Conservation (phyloP, 2,113 vertebrate species). For the Megaceryle maxima region DNA sequence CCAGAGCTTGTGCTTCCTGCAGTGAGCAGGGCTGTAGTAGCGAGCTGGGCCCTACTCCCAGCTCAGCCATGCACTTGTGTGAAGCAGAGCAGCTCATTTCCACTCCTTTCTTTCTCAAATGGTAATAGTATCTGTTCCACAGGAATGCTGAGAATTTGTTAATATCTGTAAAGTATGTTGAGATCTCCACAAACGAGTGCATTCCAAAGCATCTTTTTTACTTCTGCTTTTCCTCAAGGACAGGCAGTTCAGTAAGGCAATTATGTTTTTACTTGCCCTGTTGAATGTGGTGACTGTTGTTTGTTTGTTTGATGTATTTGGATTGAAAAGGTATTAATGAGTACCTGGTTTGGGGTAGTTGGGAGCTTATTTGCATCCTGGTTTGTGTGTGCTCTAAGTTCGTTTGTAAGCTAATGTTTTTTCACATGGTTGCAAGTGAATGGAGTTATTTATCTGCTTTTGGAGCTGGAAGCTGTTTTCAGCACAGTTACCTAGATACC, state of each 20-base stretch:
- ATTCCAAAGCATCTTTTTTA: background rate
- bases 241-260: background rate
- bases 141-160: slow-evolving; percentile 33
- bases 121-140: background rate
- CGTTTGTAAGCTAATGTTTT: background rate
- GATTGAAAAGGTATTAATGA: background rate
- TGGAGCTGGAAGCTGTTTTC: background rate
- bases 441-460: background rate
- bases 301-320: background rate
- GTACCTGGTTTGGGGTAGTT: background rate
- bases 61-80: background rate
- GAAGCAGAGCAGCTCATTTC: background rate
- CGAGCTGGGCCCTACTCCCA: background rate
- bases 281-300: background rate
- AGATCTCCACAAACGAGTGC: background rate
- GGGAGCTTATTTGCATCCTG: background rate
- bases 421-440: background rate
- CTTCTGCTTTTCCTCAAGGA: background rate
- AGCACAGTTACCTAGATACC: background rate
- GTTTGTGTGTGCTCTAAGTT: background rate
- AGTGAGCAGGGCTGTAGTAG: background rate
- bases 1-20: accelerated
- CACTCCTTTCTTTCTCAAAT: background rate
- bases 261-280: background rate
- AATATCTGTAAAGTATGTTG: background rate